A percentile compares a stretch with the other conserved stretches of the same genome.
phyloP scores from a whole-genome alignment of 2,888 invertebrate genomes.

The Andrena chrysosceles region DNA sequence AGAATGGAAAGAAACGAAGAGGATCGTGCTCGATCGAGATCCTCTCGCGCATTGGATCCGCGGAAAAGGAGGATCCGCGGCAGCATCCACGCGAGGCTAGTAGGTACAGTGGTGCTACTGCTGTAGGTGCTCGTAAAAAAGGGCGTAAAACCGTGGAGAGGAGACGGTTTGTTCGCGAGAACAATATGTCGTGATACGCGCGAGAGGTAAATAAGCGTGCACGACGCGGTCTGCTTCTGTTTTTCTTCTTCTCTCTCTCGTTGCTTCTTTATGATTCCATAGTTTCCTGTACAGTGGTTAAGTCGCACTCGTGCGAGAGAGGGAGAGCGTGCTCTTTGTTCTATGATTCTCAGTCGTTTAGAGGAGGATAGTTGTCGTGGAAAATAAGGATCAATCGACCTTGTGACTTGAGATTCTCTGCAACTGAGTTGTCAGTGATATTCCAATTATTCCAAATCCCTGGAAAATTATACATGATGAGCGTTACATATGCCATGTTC shows the following conservation, averaged over 20 bases:
- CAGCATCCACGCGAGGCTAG: background rate
- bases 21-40: background rate
- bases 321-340: background rate
- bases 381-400: too few relatives aligned
- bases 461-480: too few relatives aligned
- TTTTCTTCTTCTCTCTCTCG: background rate
- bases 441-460: too few relatives aligned
- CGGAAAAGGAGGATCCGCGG: background rate
- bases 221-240: background rate
- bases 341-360: background rate
- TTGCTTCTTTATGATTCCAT: background rate
- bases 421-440: too few relatives aligned
- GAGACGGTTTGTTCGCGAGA: constrained; percentile 15
- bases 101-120: background rate
- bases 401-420: too few relatives aligned
- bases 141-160: constrained; percentile 12
- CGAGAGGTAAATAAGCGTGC: background rate
- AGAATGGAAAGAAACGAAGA: background rate
- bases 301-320: background rate
- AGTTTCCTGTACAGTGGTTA: background rate
- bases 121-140: constrained; percentile 10
- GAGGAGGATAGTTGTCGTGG: too few relatives aligned
- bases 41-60: background rate
- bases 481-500: too few relatives aligned
- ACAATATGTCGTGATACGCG: constrained; percentile 22